Evolutionary conservation across 2,113 vertebrate genomes (phyloP), one percentile per base, ranked within the genome.

Genomic region (Ceyx cyanopectus): DNA sequence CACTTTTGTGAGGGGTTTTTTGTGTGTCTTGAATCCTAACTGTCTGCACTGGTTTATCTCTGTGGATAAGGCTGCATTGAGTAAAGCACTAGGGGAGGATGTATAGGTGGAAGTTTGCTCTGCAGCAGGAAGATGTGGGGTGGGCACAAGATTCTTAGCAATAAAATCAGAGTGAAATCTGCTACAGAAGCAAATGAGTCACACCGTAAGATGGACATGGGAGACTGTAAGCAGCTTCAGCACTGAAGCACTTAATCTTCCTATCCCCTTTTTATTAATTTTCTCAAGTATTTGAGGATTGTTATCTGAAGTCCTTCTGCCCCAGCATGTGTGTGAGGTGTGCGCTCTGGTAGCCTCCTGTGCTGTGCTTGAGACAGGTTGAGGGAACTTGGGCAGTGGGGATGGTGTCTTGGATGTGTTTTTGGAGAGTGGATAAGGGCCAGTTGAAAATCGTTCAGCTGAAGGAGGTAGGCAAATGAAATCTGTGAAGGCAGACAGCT

Each of bases 1-100:
- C 21, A 8, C 11, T 5, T 62, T 74, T 90, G 37, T 37, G 37
- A 37, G 37, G 75, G 26, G 63, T 86, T 86, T 24, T 62, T 82
- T 77, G 43, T 63, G 30, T 85, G 53, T 57, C 45, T 88, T 83
- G 56, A 78, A 69, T 73, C 40, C 30, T 23, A 53, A 8, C 73
- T 69, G 18, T 88, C 73, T 95, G 76, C 73, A 68, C 68, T 51
- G 56, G 9, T 61, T 94, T 94, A 21, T 87, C 75, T 77, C 81
- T 41, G 9, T 29, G 72, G 72, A 89, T 83, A 92, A 91, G 85
- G 37, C 51, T 37, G 2, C 12, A 10, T 17, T 68, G 24, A 37
- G 51, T 54, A 24, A 46, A 65, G 81, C 56, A 21, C 56, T 14
- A 50, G 32, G 32, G 32, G 46, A 34, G 20, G 53, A 85, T 60